Conservation (phyloP, 2,113 vertebrate genomes). For the Hyperoodon ampullatus region DNA sequence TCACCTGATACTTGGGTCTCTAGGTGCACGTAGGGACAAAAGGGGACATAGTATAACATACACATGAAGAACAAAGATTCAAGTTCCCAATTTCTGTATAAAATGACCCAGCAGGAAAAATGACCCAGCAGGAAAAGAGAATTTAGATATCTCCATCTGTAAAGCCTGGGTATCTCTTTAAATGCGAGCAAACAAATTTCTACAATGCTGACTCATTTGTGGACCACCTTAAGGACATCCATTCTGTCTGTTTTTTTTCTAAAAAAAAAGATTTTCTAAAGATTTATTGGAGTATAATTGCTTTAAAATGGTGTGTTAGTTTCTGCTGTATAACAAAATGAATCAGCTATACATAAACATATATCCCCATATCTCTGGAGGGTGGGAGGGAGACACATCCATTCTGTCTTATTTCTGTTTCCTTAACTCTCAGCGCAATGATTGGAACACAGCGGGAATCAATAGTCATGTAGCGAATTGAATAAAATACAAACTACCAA, state of each 20-base stretch:
- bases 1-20: constrained; percentile 25
- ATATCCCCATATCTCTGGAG: no score
- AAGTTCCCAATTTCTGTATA: constrained; percentile 34
- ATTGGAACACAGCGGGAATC: background rate
- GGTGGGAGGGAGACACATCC: no score
- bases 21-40: background rate
- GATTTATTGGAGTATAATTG: no score
- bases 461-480: background rate
- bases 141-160: background rate
- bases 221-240: background rate
- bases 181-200: background rate
- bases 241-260: background rate
- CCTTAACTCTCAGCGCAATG: background rate
- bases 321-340: no score
- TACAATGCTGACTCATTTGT: background rate
- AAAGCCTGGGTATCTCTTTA: constrained; percentile 12
- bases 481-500: background rate
- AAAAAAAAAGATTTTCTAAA: no score
- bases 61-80: constrained; percentile 20
- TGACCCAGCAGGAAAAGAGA: background rate
- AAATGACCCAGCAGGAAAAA: constrained; percentile 19
- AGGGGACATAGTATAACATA: background rate
- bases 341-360: no score
- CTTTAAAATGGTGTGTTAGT: no score
- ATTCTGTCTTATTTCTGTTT: background rate